Conservation (phyloP, 2,797 vertebrate genomes). For the Notolepis coatsorum region DNA sequence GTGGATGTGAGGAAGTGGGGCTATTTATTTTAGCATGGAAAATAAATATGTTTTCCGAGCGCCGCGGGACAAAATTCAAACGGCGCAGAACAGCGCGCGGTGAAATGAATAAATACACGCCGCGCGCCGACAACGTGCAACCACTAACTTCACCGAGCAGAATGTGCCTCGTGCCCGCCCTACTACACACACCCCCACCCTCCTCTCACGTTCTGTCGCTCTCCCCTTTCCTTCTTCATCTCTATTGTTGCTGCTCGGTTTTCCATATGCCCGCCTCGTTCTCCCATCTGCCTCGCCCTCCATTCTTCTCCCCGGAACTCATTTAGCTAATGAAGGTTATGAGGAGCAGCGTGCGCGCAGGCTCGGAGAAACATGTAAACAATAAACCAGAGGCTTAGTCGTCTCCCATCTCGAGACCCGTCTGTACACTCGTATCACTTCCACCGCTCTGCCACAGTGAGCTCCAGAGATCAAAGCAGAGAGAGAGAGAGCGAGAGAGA, state of each 20-base stretch:
- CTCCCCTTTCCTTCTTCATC: background rate
- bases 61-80: conserved; percentile 58
- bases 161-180: too few species aligned
- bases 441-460: conserved; percentile 63
- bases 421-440: conserved; percentile 53
- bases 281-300: conserved; percentile 14
- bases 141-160: too few species aligned
- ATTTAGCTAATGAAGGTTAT: conserved; percentile 60
- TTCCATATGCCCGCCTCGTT: background rate
- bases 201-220: background rate
- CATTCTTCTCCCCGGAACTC: conserved; percentile 25
- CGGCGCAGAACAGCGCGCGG: conserved; percentile 54
- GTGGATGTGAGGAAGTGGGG: conserved; percentile 63
- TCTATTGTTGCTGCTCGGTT: background rate
- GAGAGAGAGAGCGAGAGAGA: conserved; percentile 32
- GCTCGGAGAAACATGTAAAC: conserved; percentile 38
- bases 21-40: conserved; percentile 71
- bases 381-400: conserved; percentile 58
- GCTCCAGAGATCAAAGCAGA: conserved; percentile 68
- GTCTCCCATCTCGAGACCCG: conserved; percentile 32
- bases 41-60: conserved; percentile 64
- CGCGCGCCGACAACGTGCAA: background rate
- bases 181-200: background rate
- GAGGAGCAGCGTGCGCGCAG: too few species aligned
- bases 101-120: conserved; percentile 38